Evolutionary conservation across 2,797 vertebrate species (phyloP).

Genomic region (Botia kubotai): DNA sequence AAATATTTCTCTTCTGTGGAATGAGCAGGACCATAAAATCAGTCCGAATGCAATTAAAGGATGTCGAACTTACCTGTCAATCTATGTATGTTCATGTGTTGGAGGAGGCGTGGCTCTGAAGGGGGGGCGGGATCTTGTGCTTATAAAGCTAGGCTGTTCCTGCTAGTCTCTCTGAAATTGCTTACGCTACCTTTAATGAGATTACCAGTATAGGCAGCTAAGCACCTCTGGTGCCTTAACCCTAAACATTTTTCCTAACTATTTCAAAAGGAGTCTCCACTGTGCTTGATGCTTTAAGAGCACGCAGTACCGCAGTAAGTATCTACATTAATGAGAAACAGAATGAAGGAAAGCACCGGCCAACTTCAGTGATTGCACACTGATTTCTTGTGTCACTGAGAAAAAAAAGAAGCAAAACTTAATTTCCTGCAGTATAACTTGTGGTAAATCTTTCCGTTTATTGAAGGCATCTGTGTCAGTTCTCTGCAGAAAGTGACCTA

Average conservation of each 20-base stretch:
- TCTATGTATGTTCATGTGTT: too few relatives aligned
- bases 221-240: not conserved
- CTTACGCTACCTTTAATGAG: too few relatives aligned
- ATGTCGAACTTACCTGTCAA: too few relatives aligned
- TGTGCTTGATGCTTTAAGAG: not conserved
- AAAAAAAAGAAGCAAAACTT: conserved; percentile 1
- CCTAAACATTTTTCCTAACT: not conserved
- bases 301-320: not conserved
- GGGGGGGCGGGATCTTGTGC: too few relatives aligned
- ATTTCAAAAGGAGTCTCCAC: not conserved
- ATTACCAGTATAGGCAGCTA: too few relatives aligned
- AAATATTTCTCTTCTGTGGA: too few relatives aligned
- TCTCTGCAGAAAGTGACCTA: conserved; percentile 17
- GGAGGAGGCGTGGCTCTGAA: too few relatives aligned
- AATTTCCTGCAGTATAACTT: conserved; percentile 28
- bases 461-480: conserved; percentile 6
- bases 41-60: too few relatives aligned
- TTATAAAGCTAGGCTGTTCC: too few relatives aligned
- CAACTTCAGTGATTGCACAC: conserved; percentile 17
- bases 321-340: conserved; percentile 26
- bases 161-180: too few relatives aligned
- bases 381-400: conserved; percentile 16
- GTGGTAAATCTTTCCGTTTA: not conserved
- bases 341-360: not conserved
- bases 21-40: too few relatives aligned